Conservation (phyloP, 2,888 invertebrate species). For the Artemia sinica region DNA sequence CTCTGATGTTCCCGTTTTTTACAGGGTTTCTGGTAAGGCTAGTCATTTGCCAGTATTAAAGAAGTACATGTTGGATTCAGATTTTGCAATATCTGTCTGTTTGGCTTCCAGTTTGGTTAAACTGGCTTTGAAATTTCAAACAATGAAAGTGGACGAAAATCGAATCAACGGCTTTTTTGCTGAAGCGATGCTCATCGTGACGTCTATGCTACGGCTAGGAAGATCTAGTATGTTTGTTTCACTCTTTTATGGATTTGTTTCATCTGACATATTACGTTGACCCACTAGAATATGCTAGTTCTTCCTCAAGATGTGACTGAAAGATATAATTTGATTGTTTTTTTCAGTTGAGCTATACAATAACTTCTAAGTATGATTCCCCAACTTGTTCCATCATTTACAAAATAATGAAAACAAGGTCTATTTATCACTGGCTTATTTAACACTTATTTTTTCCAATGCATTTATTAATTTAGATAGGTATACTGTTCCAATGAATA, state of each 20-base stretch:
- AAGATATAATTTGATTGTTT: constrained; percentile 18
- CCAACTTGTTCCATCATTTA: too few relatives aligned
- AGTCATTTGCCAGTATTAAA: constrained; percentile 61
- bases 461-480: too few relatives aligned
- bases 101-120: constrained; percentile 79
- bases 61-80: constrained; percentile 76
- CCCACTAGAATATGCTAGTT: too few relatives aligned
- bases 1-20: constrained; percentile 19
- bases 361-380: too few relatives aligned
- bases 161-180: constrained; percentile 46
- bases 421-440: too few relatives aligned
- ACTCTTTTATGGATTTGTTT: constrained; percentile 6
- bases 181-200: constrained; percentile 71
- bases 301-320: too few relatives aligned
- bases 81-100: constrained; percentile 87
- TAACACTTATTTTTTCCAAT: too few relatives aligned
- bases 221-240: constrained; percentile 40
- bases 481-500: too few relatives aligned
- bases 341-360: background rate
- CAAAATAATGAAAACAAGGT: too few relatives aligned
- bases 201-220: constrained; percentile 68
- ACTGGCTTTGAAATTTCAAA: constrained; percentile 54
- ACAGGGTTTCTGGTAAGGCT: constrained; percentile 37
- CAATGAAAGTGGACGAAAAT: constrained; percentile 30
- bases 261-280: background rate